Base-by-base conservation (phyloP, 2,888 invertebrate species). In the Spodoptera littoralis region DNA sequence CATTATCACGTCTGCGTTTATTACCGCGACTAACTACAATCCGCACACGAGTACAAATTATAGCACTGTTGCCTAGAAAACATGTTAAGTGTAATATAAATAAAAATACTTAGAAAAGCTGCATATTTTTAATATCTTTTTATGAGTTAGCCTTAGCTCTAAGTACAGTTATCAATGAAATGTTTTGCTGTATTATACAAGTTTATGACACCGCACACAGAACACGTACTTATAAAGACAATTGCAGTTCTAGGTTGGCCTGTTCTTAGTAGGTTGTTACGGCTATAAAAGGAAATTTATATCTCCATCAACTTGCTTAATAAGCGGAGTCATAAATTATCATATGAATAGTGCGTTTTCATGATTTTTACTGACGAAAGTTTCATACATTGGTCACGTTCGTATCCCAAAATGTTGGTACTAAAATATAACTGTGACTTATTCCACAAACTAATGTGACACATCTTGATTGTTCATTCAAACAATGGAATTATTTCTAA, bases 321-420 rank as follows among this genome's bases (percentile, higher is more conserved):
- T 70, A 70, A 70, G 65, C 67, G 36, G 59, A 59, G 65, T 52
- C 68, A 50, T 68, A 70, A 68, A 79, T 55, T 62, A 52, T 57
- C 45, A 55, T 69, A 64, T 69, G 62, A 70, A 77, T 77, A 63
- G 53, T 63, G 59, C 49, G 57, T 73, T 69, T 68, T 65, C 77
- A 70, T 70, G 42, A 57, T 47, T 68, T 70, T 61, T 71, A 77
- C 64, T 71, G 80, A 52, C 69, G 59, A 63, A 64, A 56, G 30
- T 53, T 75, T 63, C 68, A 78, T 67, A 75, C 67, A 76, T 75
- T 63, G 51, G 79, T 73, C 79, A 78, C 68, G 75, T 80, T 50
- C 68, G 58, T 50, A 77, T 56, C 66, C 56, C 70, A 60, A 74
- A 77, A 67, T 60, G 53, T 63, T 60, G 64, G 60, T 47, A 66